Percentiles rank a stretch among this genome's conserved stretches.
phyloP scores from a whole-genome alignment of 2,888 invertebrate species.

The Pyrochroa serraticornis region DNA sequence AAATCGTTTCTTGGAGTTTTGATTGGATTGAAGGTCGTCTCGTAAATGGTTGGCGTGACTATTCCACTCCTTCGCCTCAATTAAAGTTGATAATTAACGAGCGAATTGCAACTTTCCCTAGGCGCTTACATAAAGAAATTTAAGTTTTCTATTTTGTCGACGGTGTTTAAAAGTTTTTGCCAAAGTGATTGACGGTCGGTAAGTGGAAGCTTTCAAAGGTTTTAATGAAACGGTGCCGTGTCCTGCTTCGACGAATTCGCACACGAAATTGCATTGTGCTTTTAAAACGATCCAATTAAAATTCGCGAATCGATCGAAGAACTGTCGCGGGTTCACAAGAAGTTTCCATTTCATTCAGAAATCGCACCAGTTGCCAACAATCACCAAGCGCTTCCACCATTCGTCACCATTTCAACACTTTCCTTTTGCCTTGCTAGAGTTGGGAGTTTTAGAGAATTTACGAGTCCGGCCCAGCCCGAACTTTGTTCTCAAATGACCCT shows the following conservation, averaged over 20 bases:
- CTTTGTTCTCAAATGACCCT: too few relatives aligned
- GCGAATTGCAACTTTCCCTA: conserved; percentile 18
- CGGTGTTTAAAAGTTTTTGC: conserved; percentile 6
- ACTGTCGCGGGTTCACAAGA: too few relatives aligned
- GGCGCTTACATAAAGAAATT: conserved; percentile 12
- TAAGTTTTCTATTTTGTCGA: conserved; percentile 18
- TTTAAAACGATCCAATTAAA: conserved; percentile 21
- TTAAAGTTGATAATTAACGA: conserved; percentile 45
- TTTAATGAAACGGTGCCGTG: conserved; percentile 21
- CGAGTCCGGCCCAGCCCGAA: too few relatives aligned
- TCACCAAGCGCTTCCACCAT: too few relatives aligned
- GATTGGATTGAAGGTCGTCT: conserved; percentile 35
- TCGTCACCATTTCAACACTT: too few relatives aligned
- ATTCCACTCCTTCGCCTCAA: conserved; percentile 42
- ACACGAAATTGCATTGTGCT: conserved; percentile 23
- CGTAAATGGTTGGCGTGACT: conserved; percentile 39
- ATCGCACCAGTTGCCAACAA: too few relatives aligned
- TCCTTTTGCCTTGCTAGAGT: too few relatives aligned
- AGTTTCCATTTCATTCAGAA: too few relatives aligned
- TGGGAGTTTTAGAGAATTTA: too few relatives aligned
- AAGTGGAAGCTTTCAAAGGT: conserved; percentile 29
- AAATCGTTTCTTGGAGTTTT: conserved; percentile 1
- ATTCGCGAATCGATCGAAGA: too few relatives aligned
- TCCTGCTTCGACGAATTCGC: background rate
- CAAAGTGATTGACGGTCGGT: conserved; percentile 23